phyloP scores from a whole-genome alignment of 2,888 invertebrate genomes.

The Neuroscelio doddi region DNA sequence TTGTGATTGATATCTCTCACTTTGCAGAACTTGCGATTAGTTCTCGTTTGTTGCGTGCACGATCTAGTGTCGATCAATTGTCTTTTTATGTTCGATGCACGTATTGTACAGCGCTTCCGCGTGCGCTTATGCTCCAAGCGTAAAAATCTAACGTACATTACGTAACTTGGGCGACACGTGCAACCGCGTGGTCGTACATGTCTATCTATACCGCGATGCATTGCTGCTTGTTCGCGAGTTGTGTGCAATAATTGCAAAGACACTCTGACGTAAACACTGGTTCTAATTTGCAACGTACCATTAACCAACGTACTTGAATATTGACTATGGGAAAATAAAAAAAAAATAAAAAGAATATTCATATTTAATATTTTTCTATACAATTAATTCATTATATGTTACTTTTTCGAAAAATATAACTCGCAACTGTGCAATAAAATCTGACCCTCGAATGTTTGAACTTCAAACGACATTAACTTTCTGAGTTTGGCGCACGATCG shows the following conservation, averaged over 20 bases:
- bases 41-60: constrained; percentile 9
- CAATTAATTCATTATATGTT: too few relatives aligned
- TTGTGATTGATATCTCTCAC: constrained; percentile 2
- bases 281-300: neutral
- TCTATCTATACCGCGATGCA: constrained; percentile 28
- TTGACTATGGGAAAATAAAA: neutral
- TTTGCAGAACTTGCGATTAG: neutral
- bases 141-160: constrained; percentile 37
- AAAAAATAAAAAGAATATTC: too few relatives aligned
- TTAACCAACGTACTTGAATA: constrained; percentile 2
- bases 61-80: constrained; percentile 39
- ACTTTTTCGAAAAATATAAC: too few relatives aligned
- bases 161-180: constrained; percentile 42
- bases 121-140: constrained; percentile 15
- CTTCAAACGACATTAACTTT: constrained; percentile 21
- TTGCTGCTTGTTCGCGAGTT: constrained; percentile 16
- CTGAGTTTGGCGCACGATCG: constrained; percentile 25
- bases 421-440: constrained; percentile 11
- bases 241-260: constrained; percentile 13
- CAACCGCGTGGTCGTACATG: constrained; percentile 41
- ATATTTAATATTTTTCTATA: too few relatives aligned
- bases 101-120: constrained; percentile 34
- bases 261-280: constrained; percentile 5
- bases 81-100: constrained; percentile 21
- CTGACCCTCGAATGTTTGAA: constrained; percentile 37